These are phyloP conservation scores for Miniopterus natalensis DNA, from an alignment of 2,113 vertebrate species.

Conservation along the genomic window DNA sequence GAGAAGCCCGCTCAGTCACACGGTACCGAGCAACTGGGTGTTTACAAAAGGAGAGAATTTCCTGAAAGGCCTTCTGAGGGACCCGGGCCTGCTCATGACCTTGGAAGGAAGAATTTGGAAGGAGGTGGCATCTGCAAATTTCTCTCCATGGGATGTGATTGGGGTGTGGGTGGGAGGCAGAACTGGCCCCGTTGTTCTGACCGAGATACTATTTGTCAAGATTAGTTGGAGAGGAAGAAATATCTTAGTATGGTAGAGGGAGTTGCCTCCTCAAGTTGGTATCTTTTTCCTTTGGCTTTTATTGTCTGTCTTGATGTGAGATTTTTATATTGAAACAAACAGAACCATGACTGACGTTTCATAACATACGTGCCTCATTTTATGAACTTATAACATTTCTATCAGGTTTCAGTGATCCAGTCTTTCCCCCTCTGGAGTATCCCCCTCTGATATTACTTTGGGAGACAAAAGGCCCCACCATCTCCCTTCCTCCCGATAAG, in stretches of 20 bases:
- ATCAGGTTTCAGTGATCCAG: background rate
- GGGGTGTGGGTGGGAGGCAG: background rate
- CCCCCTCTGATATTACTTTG: too few relatives aligned
- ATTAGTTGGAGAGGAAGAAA: background rate
- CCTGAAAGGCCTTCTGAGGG: background rate
- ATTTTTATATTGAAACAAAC: background rate
- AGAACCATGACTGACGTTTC: background rate
- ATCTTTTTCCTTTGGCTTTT: background rate
- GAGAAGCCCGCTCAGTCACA: background rate
- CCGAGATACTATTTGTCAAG: background rate
- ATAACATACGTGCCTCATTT: background rate
- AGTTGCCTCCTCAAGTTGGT: background rate
- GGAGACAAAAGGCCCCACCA: background rate
- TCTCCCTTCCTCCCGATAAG: background rate
- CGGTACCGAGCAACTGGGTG: accelerated
- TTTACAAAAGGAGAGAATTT: background rate
- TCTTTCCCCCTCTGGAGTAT: too few relatives aligned
- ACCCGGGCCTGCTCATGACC: too few relatives aligned
- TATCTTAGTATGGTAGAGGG: background rate
- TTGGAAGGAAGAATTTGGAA: background rate
- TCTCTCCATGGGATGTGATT: background rate
- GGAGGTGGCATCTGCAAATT: background rate
- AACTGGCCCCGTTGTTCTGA: background rate
- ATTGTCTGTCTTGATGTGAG: background rate
- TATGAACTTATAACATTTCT: background rate